phyloP scores from a whole-genome alignment of 2,888 invertebrate species.

The Parelbella ahira region DNA sequence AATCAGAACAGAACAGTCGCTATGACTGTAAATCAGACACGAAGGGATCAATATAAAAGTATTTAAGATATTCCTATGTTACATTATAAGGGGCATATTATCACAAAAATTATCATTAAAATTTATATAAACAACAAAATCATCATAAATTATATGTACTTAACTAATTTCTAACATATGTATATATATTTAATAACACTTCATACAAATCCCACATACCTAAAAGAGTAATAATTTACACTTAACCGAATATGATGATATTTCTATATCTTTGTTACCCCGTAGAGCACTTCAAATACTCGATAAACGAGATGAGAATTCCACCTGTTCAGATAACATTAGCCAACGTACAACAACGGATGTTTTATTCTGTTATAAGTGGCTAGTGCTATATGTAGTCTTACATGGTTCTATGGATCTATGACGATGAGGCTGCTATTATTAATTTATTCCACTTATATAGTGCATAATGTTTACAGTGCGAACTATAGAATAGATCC shows the following conservation, averaged over 20 bases:
- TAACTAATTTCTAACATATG: too few relatives aligned
- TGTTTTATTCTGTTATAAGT: slow-evolving; percentile 9
- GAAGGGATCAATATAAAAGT: too few relatives aligned
- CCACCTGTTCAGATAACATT: slow-evolving; percentile 31
- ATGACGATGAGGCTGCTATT: slow-evolving; percentile 38
- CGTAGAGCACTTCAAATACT: slow-evolving; percentile 27
- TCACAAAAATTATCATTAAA: too few relatives aligned
- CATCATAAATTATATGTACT: too few relatives aligned
- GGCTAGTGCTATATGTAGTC: slow-evolving; percentile 14
- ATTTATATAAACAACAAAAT: too few relatives aligned
- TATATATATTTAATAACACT: too few relatives aligned
- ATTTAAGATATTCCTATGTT: too few relatives aligned
- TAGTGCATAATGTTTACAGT: slow-evolving; percentile 34
- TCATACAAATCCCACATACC: too few relatives aligned
- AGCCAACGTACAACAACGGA: slow-evolving; percentile 1
- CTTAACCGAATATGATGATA: slow-evolving; percentile 1
- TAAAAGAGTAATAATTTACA: too few relatives aligned
- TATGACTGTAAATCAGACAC: too few relatives aligned
- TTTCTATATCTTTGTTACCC: slow-evolving; percentile 5
- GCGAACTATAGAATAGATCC: slow-evolving; percentile 59
- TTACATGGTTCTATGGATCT: slow-evolving; percentile 25
- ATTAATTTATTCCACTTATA: slow-evolving; percentile 34
- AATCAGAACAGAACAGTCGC: too few relatives aligned
- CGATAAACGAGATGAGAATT: slow-evolving; percentile 33
- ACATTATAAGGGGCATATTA: too few relatives aligned